Evolutionary conservation across 2,113 vertebrate genomes (phyloP).

Genomic region (Gopherus flavomarginatus): DNA sequence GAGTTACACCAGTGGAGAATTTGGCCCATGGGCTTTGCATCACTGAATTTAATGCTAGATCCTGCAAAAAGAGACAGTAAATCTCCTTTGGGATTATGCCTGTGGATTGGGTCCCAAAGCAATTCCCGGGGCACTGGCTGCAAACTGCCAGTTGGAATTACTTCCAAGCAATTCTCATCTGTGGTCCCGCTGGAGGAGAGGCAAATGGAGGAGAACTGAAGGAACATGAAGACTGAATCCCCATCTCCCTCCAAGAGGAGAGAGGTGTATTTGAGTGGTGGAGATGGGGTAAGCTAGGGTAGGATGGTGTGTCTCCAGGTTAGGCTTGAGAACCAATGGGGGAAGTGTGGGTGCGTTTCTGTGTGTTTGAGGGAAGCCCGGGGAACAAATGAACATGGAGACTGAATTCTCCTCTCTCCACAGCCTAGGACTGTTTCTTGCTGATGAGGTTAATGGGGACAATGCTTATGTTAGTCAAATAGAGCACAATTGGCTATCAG

Average conservation of each 20-base stretch:
- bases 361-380: not conserved
- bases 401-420: not conserved
- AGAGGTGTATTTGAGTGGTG: not conserved
- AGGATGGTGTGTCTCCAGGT: not conserved
- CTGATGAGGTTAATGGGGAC: no score
- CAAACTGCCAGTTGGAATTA: not conserved
- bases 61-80: accelerated
- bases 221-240: not conserved
- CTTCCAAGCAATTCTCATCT: not conserved
- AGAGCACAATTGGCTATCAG: no score
- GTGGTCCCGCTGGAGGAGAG: not conserved
- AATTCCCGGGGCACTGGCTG: not conserved
- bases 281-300: not conserved
- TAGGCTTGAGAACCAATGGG: accelerated
- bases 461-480: no score
- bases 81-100: not conserved
- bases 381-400: not conserved
- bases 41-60: not conserved
- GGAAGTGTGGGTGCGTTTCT: not conserved
- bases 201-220: not conserved
- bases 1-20: not conserved
- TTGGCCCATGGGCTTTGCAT: not conserved
- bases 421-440: no score
- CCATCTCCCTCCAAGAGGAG: not conserved
- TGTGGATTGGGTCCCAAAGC: not conserved